These are phyloP conservation scores for Rhea pennata DNA, from an alignment of 2,113 vertebrate genomes.

Conservation along the genomic window DNA sequence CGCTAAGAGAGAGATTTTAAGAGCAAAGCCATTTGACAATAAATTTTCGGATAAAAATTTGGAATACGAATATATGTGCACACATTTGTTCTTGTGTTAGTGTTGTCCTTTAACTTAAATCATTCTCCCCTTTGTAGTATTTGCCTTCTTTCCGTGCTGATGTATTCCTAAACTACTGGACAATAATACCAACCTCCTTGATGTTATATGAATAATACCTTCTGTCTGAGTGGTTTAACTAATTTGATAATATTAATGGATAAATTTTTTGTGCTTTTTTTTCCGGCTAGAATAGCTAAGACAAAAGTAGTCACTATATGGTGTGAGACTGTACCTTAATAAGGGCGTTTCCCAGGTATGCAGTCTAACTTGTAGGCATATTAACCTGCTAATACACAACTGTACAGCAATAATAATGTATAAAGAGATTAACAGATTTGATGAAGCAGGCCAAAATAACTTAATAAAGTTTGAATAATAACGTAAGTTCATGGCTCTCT, in stretches of 20 bases:
- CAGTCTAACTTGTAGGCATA: neutral
- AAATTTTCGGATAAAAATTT: neutral
- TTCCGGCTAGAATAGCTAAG: neutral
- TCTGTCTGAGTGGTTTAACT: neutral
- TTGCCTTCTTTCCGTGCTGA: neutral
- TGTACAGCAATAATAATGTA: neutral
- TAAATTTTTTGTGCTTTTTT: neutral
- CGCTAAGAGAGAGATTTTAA: neutral
- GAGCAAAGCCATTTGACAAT: neutral
- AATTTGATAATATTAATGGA: neutral
- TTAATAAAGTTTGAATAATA: neutral
- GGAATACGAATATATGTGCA: neutral
- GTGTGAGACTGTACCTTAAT: neutral
- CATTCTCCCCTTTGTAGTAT: neutral
- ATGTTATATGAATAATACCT: neutral
- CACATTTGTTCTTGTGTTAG: neutral
- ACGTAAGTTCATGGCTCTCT: neutral
- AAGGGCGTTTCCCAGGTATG: neutral
- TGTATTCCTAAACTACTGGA: neutral
- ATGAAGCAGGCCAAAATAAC: neutral
- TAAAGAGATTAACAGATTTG: neutral
- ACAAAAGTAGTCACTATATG: neutral
- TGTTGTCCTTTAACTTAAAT: neutral
- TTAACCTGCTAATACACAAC: neutral
- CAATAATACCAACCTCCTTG: neutral